A percentile compares a stretch with the other conserved stretches of the same genome.
Conservation (phyloP, 2,888 invertebrate genomes). For the Calameuta idolon region DNA sequence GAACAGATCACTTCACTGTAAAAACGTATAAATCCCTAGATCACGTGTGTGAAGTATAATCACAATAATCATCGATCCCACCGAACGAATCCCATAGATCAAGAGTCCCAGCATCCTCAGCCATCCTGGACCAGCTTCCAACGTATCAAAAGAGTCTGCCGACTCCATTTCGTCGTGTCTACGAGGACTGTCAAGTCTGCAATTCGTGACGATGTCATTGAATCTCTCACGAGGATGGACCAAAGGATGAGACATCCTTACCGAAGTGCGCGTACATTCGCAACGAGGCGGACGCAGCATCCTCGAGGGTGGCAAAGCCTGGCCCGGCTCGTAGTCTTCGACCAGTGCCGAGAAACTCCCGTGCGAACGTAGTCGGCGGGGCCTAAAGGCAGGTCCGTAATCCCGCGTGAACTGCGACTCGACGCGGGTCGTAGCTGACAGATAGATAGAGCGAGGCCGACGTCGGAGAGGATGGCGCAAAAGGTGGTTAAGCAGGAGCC, state of each 20-base stretch:
- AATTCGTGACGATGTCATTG: background rate
- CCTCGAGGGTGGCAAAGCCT: constrained; percentile 41
- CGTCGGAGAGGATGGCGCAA: constrained; percentile 3
- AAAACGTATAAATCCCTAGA: background rate
- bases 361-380: background rate
- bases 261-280: constrained; percentile 60
- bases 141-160: background rate
- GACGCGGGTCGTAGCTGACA: constrained; percentile 1
- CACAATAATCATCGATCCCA: background rate
- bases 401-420: constrained; percentile 9
- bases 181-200: background rate
- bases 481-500: constrained; percentile 7
- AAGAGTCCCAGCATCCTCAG: background rate
- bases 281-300: constrained; percentile 53
- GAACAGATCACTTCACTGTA: background rate
- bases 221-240: background rate
- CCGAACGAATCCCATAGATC: background rate
- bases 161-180: background rate
- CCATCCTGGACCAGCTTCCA: background rate
- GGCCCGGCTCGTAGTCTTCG: constrained; percentile 25
- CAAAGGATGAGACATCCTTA: constrained; percentile 30
- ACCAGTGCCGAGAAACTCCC: background rate
- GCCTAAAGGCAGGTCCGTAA: constrained; percentile 2
- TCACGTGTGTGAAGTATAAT: background rate
- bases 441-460: background rate